A percentile compares a stretch with the other conserved stretches of the same genome.
Evolutionary conservation across 2,888 invertebrate genomes (phyloP).

Genomic region (Tetranychus piercei): DNA sequence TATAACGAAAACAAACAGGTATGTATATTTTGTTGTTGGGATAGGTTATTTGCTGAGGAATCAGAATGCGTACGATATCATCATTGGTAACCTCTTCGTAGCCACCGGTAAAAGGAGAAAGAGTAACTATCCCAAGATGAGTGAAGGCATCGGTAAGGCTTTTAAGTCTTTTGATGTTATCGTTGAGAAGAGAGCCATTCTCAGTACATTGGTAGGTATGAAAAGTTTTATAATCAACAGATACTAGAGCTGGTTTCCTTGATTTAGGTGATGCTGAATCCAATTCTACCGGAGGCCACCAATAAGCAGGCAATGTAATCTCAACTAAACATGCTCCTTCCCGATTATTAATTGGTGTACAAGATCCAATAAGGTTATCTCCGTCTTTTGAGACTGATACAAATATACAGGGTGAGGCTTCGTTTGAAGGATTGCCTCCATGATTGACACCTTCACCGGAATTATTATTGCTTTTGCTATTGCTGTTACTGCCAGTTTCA

Average conservation of each 20-base stretch:
- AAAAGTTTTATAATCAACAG: not conserved
- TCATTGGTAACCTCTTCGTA: conserved; percentile 67
- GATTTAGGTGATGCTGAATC: conserved; percentile 12
- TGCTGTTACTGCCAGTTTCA: conserved; percentile 29
- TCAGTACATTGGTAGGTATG: not conserved
- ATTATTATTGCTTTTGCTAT: conserved; percentile 6
- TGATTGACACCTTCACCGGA: not conserved
- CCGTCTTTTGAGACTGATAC: conserved; percentile 11
- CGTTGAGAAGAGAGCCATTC: not conserved
- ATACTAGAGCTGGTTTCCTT: not conserved
- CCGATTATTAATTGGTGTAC: conserved; percentile 31
- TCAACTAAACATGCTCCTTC: conserved; percentile 81
- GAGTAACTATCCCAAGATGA: conserved; percentile 41
- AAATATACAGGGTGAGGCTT: conserved; percentile 17
- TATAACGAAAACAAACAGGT: conserved; percentile 54
- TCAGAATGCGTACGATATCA: conserved; percentile 60
- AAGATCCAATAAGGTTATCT: conserved; percentile 11
- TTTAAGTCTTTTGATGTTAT: not conserved
- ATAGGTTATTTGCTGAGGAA: conserved; percentile 71
- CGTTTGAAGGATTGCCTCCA: not conserved
- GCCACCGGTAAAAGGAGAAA: conserved; percentile 55
- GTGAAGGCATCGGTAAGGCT: conserved; percentile 12
- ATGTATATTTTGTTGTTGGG: conserved; percentile 74
- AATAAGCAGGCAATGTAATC: conserved; percentile 64
- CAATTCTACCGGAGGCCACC: conserved; percentile 47